These are phyloP conservation scores for Adelges cooleyi DNA, from an alignment of 1,140 invertebrate genomes.

Conservation along the genomic window DNA sequence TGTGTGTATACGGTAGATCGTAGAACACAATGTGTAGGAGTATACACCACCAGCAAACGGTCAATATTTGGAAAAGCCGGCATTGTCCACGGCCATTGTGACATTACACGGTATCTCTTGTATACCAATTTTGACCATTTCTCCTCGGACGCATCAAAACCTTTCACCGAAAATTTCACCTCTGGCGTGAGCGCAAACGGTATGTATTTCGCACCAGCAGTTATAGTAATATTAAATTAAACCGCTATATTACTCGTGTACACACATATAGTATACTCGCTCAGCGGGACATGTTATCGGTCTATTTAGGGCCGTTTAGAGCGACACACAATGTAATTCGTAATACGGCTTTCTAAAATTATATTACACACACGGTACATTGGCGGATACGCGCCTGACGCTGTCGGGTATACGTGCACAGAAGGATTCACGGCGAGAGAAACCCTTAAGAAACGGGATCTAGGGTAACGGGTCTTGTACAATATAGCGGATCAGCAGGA, in stretches of 20 bases:
- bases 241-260: too few relatives aligned
- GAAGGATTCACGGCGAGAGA: constrained; percentile 2
- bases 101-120: too few relatives aligned
- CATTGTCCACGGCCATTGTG: too few relatives aligned
- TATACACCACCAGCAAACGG: too few relatives aligned
- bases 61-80: too few relatives aligned
- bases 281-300: not conserved
- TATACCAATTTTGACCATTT: not conserved
- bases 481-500: not conserved
- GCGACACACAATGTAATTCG: not conserved
- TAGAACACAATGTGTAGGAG: too few relatives aligned
- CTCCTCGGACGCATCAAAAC: not conserved
- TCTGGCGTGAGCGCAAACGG: not conserved
- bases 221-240: too few relatives aligned
- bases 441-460: not conserved
- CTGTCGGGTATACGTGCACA: not conserved
- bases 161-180: constrained; percentile 14
- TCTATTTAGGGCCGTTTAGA: constrained; percentile 16
- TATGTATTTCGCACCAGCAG: too few relatives aligned
- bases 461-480: not conserved
- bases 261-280: not conserved
- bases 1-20: too few relatives aligned
- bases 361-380: not conserved
- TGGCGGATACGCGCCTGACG: not conserved
- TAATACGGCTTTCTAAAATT: constrained; percentile 11